Evolutionary conservation across 2,113 vertebrate species (phyloP).

Genomic region (Charadrius vociferus): DNA sequence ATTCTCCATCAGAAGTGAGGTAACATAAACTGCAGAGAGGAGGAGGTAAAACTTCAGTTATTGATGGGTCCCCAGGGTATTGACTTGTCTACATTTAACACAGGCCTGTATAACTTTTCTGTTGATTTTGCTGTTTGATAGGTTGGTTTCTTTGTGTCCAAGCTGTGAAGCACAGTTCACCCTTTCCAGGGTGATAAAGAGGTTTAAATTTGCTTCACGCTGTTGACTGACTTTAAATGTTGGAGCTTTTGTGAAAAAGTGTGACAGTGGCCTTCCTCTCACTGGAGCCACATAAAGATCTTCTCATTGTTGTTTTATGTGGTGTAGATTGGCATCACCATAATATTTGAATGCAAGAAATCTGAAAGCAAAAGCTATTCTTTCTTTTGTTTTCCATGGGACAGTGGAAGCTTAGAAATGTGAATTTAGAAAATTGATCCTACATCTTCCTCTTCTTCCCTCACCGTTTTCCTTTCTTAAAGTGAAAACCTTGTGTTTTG

Average conservation of each 20-base stretch:
- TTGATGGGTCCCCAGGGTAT: background rate
- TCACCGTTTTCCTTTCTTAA: background rate
- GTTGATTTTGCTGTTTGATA: background rate
- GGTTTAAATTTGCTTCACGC: background rate
- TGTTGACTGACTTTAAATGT: background rate
- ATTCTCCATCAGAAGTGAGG: background rate
- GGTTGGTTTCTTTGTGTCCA: background rate
- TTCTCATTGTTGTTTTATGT: background rate
- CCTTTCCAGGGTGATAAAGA: background rate
- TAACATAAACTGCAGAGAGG: background rate
- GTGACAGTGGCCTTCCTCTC: background rate
- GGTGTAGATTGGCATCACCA: background rate
- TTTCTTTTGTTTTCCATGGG: background rate
- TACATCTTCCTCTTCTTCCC: background rate
- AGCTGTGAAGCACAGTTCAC: background rate
- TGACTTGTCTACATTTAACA: background rate
- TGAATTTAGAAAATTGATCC: background rate
- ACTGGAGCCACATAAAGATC: background rate
- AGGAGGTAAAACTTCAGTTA: background rate
- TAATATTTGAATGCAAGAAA: background rate
- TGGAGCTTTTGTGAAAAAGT: background rate
- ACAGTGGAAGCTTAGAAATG: background rate
- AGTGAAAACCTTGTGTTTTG: background rate
- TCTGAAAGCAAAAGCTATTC: background rate
- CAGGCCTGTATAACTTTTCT: background rate